Conservation (phyloP, 1,140 invertebrate genomes). For the Apis florea region DNA sequence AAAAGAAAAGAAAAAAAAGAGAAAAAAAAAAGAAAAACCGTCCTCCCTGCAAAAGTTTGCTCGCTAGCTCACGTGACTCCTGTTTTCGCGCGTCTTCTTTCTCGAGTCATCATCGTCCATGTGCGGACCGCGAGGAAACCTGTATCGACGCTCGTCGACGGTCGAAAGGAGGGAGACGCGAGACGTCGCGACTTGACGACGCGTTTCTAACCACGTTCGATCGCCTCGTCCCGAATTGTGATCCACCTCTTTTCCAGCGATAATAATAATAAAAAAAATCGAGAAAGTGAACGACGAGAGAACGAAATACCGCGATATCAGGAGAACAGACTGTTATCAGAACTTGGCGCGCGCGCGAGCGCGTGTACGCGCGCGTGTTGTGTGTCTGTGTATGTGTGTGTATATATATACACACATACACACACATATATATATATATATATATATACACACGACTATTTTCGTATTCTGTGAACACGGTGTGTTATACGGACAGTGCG, state of each 20-base stretch:
- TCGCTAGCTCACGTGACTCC: slow-evolving; percentile 6
- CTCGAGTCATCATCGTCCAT: slow-evolving; percentile 33
- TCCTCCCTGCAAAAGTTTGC: background rate
- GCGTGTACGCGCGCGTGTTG: slow-evolving; percentile 25
- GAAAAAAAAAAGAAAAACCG: background rate
- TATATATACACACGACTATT: background rate
- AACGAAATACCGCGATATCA: background rate
- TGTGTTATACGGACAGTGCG: background rate
- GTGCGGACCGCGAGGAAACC: slow-evolving; percentile 24
- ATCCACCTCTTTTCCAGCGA: too few species aligned
- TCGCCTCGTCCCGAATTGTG: background rate
- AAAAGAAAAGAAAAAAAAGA: too few species aligned
- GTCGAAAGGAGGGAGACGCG: slow-evolving; percentile 24
- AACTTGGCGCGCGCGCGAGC: slow-evolving; percentile 32
- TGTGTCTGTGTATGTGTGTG: background rate
- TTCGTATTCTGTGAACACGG: slow-evolving; percentile 1
- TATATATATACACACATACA: too few species aligned
- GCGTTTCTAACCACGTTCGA: background rate
- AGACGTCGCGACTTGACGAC: slow-evolving; percentile 23
- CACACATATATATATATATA: too few species aligned
- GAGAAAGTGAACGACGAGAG: slow-evolving; percentile 10
- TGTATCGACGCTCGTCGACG: slow-evolving; percentile 28
- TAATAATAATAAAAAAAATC: background rate
- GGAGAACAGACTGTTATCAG: background rate
- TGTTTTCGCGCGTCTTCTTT: slow-evolving; percentile 22